Percentiles rank a stretch among this genome's conserved stretches.
These are phyloP conservation scores for Caenorhabditis panamensis DNA, from an alignment of 2,888 invertebrate species.

Conservation along the genomic window DNA sequence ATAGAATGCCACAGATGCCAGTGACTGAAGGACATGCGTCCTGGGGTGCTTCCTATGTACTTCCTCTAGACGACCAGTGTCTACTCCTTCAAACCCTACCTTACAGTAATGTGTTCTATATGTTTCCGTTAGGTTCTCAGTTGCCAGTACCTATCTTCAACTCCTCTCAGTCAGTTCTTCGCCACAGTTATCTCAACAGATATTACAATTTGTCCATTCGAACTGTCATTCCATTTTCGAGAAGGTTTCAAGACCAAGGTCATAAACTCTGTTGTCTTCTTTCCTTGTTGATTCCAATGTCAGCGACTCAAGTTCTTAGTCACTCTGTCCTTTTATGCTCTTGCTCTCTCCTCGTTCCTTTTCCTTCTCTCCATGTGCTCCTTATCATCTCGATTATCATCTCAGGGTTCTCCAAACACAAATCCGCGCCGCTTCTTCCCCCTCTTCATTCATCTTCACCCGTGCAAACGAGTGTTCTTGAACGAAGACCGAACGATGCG, in stretches of 20 bases:
- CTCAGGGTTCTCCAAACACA: conserved; percentile 30
- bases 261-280: conserved; percentile 29
- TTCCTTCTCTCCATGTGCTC: conserved; percentile 8
- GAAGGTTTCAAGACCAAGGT: conserved; percentile 36
- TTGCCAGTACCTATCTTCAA: not conserved
- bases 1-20: conserved; percentile 4
- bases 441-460: conserved; percentile 5
- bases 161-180: no score
- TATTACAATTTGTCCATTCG: conserved; percentile 5
- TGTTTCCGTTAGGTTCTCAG: no score
- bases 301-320: not conserved
- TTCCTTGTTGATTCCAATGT: conserved; percentile 12
- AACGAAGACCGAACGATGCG: conserved; percentile 21
- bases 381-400: conserved; percentile 1
- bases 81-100: not conserved
- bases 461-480: conserved; percentile 4
- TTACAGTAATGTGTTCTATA: not conserved
- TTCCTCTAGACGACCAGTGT: not conserved
- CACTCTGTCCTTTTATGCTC: conserved; percentile 21
- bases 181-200: not conserved
- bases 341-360: conserved; percentile 13
- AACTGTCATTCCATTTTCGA: conserved; percentile 26
- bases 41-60: not conserved
- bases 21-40: conserved; percentile 9
- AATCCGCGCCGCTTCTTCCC: conserved; percentile 21